Evolutionary conservation across 2,888 invertebrate species (phyloP).

Genomic region (Anthrax anthrax): DNA sequence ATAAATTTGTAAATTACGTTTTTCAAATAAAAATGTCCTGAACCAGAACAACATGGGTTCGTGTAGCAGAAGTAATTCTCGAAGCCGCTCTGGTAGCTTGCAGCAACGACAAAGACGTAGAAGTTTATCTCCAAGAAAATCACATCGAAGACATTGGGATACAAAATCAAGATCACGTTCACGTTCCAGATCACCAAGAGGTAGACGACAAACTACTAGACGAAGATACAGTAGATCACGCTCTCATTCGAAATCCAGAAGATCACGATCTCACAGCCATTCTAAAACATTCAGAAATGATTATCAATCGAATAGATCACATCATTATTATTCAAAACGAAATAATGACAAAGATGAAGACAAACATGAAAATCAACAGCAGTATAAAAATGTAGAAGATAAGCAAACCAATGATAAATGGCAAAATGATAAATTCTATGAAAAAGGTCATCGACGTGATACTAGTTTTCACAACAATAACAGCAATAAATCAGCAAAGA

Average conservation of each 20-base stretch:
- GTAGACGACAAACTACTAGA: background rate
- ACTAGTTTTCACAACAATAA: constrained; percentile 9
- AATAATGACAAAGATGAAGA: background rate
- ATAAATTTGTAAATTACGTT: too few relatives aligned
- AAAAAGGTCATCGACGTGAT: constrained; percentile 12
- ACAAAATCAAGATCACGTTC: background rate
- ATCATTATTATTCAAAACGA: background rate
- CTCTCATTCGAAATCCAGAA: background rate
- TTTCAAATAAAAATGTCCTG: too few relatives aligned
- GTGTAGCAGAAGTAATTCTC: constrained; percentile 2
- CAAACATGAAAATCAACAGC: background rate
- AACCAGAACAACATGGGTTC: constrained; percentile 4
- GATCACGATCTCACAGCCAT: background rate
- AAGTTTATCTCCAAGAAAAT: background rate
- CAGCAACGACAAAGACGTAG: background rate
- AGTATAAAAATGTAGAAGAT: constrained; percentile 12
- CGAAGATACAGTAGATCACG: background rate
- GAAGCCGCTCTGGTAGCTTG: too few relatives aligned
- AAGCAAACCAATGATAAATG: too few relatives aligned
- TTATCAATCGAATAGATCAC: background rate
- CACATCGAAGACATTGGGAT: too few relatives aligned
- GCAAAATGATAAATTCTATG: constrained; percentile 23
- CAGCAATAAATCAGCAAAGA: constrained; percentile 2
- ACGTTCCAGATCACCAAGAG: background rate
- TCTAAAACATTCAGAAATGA: background rate